Evolutionary conservation across 1,140 invertebrate species (phyloP).

Genomic region (Drosophila guanche): DNA sequence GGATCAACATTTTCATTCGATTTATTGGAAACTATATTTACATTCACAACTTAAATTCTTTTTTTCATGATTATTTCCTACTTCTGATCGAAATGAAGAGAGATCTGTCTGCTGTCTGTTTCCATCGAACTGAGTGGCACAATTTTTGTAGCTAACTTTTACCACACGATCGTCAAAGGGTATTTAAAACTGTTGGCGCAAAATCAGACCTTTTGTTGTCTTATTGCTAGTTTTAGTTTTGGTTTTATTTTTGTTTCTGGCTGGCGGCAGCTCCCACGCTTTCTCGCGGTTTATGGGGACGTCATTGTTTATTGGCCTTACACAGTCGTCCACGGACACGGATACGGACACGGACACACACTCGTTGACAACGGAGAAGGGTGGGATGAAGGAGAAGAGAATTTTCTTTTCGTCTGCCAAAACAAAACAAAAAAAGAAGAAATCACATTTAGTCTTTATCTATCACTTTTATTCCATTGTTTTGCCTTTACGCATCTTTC

Average conservation of each 20-base stretch:
- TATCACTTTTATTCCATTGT: conserved; percentile 24
- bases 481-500: conserved; percentile 31
- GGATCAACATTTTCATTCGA: neutral
- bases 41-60: too few species aligned
- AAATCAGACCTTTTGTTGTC: neutral
- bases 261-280: conserved; percentile 10
- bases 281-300: conserved; percentile 4
- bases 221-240: neutral
- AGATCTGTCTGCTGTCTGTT: too few species aligned
- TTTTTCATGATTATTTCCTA: too few species aligned
- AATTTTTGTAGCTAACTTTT: too few species aligned
- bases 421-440: neutral
- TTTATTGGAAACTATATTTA: neutral
- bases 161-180: too few species aligned
- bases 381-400: too few species aligned
- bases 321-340: neutral
- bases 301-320: conserved; percentile 20
- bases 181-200: neutral
- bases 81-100: too few species aligned
- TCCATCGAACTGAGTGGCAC: too few species aligned
- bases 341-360: neutral
- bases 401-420: neutral
- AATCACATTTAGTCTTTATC: neutral
- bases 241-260: conserved; percentile 1
- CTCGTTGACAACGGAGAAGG: conserved; percentile 21